A percentile compares a stretch with the other conserved stretches of the same genome.
Evolutionary conservation across 2,888 invertebrate genomes (phyloP).

Genomic region (Lomographa bimaculata): DNA sequence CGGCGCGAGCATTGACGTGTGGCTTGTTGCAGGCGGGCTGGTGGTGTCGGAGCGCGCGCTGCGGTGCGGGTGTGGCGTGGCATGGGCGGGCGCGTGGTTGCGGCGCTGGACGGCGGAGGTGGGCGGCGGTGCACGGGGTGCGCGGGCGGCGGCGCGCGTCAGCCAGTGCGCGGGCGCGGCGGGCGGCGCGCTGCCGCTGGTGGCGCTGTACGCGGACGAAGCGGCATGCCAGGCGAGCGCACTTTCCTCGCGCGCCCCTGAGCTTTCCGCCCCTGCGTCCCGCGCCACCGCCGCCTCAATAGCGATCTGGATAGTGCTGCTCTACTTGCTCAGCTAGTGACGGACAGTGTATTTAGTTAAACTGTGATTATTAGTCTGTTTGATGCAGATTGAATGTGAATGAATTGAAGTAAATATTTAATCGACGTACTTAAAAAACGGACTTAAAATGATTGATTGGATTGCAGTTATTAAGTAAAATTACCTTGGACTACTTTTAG

Average conservation of each 20-base stretch:
- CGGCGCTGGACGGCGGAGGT: conserved; percentile 93
- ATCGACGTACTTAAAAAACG: too few relatives aligned
- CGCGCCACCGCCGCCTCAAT: conserved; percentile 19
- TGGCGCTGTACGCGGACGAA: conserved; percentile 87
- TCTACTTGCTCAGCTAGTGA: conserved; percentile 29
- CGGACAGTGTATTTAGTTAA: too few relatives aligned
- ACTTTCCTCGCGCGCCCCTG: conserved; percentile 57
- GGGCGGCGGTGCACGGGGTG: conserved; percentile 83
- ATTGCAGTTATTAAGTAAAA: too few relatives aligned
- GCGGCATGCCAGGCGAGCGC: conserved; percentile 91
- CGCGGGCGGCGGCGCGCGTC: conserved; percentile 36
- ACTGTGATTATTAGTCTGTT: too few relatives aligned
- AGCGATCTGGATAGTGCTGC: conserved; percentile 37
- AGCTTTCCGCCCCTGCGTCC: conserved; percentile 34
- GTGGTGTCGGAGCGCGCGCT: conserved; percentile 90
- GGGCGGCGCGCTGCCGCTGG: conserved; percentile 81
- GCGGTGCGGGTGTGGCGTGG: conserved; percentile 92
- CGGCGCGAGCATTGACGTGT: background rate
- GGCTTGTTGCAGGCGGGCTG: conserved; percentile 86
- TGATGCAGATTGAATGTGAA: too few relatives aligned
- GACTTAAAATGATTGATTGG: too few relatives aligned
- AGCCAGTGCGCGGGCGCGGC: conserved; percentile 47
- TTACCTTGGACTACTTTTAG: too few relatives aligned
- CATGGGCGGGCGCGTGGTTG: conserved; percentile 94
- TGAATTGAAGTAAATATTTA: too few relatives aligned